A percentile compares a stretch with the other conserved stretches of the same genome.
phyloP scores from a whole-genome alignment of 2,888 invertebrate genomes.

The Shargacucullia verbasci region DNA sequence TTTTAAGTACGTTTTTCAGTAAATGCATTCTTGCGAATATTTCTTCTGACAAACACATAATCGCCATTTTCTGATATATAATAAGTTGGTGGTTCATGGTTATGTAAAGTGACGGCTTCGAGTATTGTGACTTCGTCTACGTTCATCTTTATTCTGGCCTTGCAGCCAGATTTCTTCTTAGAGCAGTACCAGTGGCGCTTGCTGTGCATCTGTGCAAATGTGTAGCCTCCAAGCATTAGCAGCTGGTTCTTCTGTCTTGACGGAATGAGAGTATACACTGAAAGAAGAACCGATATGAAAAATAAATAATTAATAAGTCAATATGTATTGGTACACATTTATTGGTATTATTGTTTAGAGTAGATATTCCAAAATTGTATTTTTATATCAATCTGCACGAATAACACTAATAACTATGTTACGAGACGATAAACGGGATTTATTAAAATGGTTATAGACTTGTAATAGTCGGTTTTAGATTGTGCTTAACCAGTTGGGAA shows the following conservation, averaged over 20 bases:
- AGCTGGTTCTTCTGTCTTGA: conserved; percentile 39
- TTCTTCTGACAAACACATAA: conserved; percentile 36
- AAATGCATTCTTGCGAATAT: not conserved
- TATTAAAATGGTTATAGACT: too few species aligned
- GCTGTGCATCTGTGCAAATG: conserved; percentile 50
- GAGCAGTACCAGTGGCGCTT: conserved; percentile 56
- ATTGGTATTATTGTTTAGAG: too few species aligned
- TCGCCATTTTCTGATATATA: conserved; percentile 45
- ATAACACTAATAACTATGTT: too few species aligned
- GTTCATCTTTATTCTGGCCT: conserved; percentile 55
- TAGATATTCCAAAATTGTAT: too few species aligned
- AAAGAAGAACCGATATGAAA: too few species aligned
- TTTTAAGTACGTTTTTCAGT: too few species aligned
- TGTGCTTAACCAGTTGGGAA: too few species aligned
- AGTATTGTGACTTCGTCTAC: conserved; percentile 41
- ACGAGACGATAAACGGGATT: too few species aligned
- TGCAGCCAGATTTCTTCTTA: conserved; percentile 44
- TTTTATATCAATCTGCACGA: too few species aligned
- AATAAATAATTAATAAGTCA: too few species aligned
- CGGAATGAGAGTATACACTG: conserved; percentile 36
- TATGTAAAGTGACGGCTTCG: conserved; percentile 45
- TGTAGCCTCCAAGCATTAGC: conserved; percentile 57
- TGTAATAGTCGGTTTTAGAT: too few species aligned
- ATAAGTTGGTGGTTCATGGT: conserved; percentile 58
- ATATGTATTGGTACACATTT: too few species aligned